Percentiles rank a stretch among this genome's conserved stretches.
phyloP scores from a whole-genome alignment of 2,797 vertebrate genomes.

The Ctenopoma kingsleyae region DNA sequence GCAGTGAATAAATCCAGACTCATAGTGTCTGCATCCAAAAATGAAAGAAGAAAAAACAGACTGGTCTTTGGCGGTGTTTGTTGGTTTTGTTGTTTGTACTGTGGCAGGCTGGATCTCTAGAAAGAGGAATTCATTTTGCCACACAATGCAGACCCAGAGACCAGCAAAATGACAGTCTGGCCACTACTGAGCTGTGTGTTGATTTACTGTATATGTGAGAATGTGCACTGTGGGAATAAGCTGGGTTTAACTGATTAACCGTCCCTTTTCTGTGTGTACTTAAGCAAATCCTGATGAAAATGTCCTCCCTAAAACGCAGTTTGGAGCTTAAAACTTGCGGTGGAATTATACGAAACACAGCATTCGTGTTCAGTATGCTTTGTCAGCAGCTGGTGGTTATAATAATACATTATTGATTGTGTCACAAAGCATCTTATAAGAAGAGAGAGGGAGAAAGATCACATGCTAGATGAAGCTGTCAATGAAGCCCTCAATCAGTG shows the following conservation, averaged over 20 bases:
- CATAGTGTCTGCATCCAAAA: slow-evolving; percentile 59
- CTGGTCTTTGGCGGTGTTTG: slow-evolving; percentile 62
- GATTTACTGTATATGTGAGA: slow-evolving; percentile 36
- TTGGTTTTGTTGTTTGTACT: slow-evolving; percentile 70
- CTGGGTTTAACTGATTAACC: slow-evolving; percentile 45
- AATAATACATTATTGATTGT: slow-evolving; percentile 71
- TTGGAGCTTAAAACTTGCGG: slow-evolving; percentile 4
- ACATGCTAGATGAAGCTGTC: slow-evolving; percentile 76
- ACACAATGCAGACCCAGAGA: slow-evolving; percentile 59
- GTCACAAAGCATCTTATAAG: slow-evolving; percentile 56
- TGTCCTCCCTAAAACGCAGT: slow-evolving; percentile 23
- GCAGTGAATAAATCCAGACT: slow-evolving; percentile 71
- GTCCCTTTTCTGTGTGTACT: slow-evolving; percentile 34
- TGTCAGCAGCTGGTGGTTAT: slow-evolving; percentile 56
- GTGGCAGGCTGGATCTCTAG: slow-evolving; percentile 60
- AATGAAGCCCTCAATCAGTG: slow-evolving; percentile 73
- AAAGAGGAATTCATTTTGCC: slow-evolving; percentile 61
- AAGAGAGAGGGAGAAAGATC: slow-evolving; percentile 49
- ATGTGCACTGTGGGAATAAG: slow-evolving; percentile 40
- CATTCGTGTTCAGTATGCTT: slow-evolving; percentile 36
- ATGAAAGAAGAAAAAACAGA: slow-evolving; percentile 25
- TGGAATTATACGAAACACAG: slow-evolving; percentile 15
- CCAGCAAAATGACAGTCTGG: slow-evolving; percentile 51
- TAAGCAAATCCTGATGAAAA: slow-evolving; percentile 35
- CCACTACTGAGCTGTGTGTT: slow-evolving; percentile 37